Percentiles rank a stretch among this genome's conserved stretches.
Conservation (phyloP, 2,113 vertebrate species). For the Sphaerodactylus townsendi region DNA sequence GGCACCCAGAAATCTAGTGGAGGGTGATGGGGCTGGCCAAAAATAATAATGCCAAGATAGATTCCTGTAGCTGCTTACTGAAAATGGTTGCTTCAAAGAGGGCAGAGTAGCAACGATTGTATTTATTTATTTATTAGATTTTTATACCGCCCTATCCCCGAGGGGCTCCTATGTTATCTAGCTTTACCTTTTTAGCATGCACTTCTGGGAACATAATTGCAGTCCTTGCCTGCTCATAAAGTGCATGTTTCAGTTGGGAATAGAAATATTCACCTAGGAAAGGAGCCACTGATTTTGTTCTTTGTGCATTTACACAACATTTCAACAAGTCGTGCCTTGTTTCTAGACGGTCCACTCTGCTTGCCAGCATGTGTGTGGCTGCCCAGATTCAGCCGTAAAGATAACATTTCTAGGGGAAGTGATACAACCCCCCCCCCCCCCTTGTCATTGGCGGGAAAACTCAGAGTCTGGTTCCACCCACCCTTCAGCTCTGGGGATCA, state of each 20-base stretch:
- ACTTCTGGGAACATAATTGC: background rate
- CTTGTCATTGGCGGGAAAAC: constrained; percentile 56
- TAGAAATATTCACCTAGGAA: background rate
- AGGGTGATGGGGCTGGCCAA: too few species aligned
- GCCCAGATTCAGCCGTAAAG: constrained; percentile 27
- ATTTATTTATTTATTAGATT: too few species aligned
- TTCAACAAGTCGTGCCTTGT: constrained; percentile 10
- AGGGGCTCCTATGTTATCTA: background rate
- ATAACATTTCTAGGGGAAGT: constrained; percentile 76
- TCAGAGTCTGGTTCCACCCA: constrained; percentile 64
- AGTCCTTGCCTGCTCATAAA: background rate
- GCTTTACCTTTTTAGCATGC: background rate
- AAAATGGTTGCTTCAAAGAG: background rate
- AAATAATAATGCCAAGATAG: background rate
- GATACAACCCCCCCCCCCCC: constrained; percentile 61
- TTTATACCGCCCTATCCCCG: too few species aligned
- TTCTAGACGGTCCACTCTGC: background rate
- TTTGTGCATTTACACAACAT: constrained; percentile 5
- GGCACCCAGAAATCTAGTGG: too few species aligned
- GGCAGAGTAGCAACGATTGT: background rate
- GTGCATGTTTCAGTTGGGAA: background rate
- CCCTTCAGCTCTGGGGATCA: constrained; percentile 65
- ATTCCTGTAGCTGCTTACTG: background rate
- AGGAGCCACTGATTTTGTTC: background rate
- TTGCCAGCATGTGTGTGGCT: background rate